These are phyloP conservation scores for Cryptoblepharus egeriae DNA, from an alignment of 2,797 vertebrate genomes.

Conservation along the genomic window DNA sequence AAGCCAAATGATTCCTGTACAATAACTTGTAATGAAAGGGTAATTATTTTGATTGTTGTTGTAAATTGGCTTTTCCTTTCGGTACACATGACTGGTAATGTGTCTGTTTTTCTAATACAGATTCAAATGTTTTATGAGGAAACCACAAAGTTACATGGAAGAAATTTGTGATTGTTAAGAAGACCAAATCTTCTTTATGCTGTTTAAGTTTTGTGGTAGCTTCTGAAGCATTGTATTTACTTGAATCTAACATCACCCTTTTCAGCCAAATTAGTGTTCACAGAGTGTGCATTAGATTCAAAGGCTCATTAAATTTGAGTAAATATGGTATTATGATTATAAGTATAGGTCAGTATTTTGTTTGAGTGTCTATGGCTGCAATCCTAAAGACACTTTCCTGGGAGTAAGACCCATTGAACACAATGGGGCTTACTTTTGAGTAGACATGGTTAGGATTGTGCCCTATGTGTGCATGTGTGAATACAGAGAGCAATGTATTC, in stretches of 20 bases:
- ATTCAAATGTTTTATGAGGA: conserved; percentile 1
- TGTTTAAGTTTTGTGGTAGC: neutral
- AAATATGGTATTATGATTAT: too few species aligned
- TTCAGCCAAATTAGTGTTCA: too few species aligned
- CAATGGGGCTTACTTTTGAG: too few species aligned
- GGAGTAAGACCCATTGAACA: too few species aligned
- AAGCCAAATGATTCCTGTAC: neutral
- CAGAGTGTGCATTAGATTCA: too few species aligned
- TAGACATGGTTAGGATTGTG: neutral
- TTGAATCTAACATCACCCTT: too few species aligned
- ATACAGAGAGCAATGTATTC: neutral
- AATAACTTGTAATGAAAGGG: neutral
- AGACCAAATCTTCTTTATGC: neutral
- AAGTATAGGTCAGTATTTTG: too few species aligned
- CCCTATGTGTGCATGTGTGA: neutral
- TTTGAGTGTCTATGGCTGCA: too few species aligned
- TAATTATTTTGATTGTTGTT: conserved; percentile 2
- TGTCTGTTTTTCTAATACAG: neutral
- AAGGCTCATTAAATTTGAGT: too few species aligned
- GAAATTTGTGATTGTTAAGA: neutral
- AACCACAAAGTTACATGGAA: neutral
- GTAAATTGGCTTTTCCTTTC: neutral
- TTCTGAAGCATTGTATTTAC: neutral
- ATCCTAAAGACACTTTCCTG: too few species aligned
- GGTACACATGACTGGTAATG: neutral